phyloP scores from a whole-genome alignment of 2,113 vertebrate genomes.

The Pluvianellus socialis region DNA sequence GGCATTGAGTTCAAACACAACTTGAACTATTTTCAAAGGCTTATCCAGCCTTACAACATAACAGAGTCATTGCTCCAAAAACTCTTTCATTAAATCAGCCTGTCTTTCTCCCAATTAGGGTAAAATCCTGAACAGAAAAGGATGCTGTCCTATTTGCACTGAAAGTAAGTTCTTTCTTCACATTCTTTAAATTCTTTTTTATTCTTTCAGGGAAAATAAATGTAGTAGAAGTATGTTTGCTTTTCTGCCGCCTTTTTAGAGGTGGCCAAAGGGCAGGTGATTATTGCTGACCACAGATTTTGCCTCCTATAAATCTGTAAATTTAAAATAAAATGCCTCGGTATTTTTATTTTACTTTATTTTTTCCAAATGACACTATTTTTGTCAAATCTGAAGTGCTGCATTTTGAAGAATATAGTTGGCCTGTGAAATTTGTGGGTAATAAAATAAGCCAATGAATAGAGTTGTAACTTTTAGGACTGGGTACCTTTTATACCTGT shows the following conservation, averaged over 20 bases:
- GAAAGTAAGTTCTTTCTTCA: conserved; percentile 92
- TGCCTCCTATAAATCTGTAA: background rate
- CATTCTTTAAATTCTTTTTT: background rate
- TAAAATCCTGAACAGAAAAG: conserved; percentile 97
- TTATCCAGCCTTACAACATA: conserved; percentile 35
- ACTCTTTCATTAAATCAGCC: conserved; percentile 43
- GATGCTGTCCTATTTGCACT: conserved; percentile 99
- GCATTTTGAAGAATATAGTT: background rate
- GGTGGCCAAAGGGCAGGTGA: background rate
- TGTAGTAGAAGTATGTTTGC: background rate
- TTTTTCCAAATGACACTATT: background rate
- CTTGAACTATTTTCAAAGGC: conserved; percentile 48
- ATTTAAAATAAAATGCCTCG: background rate
- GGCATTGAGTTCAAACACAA: conserved; percentile 48
- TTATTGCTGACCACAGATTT: background rate
- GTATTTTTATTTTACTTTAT: background rate
- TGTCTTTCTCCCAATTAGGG: conserved; percentile 82
- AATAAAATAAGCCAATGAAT: background rate
- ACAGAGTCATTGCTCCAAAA: conserved; percentile 6
- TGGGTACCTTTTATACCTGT: background rate
- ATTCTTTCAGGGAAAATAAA: conserved; percentile 3
- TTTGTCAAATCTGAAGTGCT: background rate
- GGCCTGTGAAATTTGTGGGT: background rate
- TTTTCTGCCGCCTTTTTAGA: background rate
- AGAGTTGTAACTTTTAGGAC: background rate